Evolutionary conservation across 2,113 vertebrate species (phyloP).

Genomic region (Ptychochromis oligacanthus): DNA sequence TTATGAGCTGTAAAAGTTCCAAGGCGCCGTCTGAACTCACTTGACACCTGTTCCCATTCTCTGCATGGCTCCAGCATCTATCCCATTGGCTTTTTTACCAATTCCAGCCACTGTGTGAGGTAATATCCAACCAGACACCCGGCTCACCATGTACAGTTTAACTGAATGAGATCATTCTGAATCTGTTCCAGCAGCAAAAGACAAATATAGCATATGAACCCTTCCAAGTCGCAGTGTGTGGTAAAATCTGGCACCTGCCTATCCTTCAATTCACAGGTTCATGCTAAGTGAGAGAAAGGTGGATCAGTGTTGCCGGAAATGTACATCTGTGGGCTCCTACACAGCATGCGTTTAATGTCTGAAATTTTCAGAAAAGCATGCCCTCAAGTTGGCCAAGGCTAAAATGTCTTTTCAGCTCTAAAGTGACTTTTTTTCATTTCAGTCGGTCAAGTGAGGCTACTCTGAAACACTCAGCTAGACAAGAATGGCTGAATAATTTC

Average conservation of each 20-base stretch:
- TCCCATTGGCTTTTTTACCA: background rate
- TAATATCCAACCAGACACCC: background rate
- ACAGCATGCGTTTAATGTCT: background rate
- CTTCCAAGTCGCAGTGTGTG: constrained; percentile 12
- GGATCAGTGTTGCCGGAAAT: background rate
- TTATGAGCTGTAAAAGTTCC: background rate
- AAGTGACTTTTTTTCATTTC: background rate
- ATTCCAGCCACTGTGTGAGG: background rate
- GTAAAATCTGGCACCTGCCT: constrained; percentile 34
- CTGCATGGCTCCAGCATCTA: background rate
- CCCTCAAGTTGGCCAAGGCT: background rate
- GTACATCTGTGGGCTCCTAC: constrained; percentile 10
- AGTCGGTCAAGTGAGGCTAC: background rate
- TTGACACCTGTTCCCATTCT: background rate
- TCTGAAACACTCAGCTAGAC: background rate
- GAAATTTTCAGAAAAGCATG: background rate
- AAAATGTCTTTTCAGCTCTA: background rate
- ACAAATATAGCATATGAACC: constrained; percentile 37
- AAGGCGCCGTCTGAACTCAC: background rate
- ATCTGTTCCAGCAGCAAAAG: constrained; percentile 8
- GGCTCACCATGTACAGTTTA: background rate
- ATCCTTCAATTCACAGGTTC: constrained; percentile 7
- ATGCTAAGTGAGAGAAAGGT: background rate
- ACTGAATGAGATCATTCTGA: constrained; percentile 44
- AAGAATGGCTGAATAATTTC: background rate